phyloP scores from a whole-genome alignment of 2,888 invertebrate species.

The Drosophila seclusa region DNA sequence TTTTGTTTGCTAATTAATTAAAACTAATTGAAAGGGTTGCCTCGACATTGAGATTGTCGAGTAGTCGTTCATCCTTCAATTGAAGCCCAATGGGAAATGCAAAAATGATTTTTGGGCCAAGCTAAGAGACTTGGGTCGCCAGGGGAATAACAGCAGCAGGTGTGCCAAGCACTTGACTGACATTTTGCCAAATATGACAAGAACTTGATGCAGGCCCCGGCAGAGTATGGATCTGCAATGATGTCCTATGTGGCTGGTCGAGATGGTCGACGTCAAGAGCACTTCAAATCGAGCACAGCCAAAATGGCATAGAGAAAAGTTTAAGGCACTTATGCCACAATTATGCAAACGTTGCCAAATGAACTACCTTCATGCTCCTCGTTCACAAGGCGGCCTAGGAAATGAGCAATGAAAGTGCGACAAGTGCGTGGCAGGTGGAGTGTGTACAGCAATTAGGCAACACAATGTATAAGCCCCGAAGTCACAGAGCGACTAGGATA shows the following conservation, averaged over 20 bases:
- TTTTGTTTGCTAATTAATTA: slow-evolving; percentile 76
- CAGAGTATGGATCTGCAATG: slow-evolving; percentile 20
- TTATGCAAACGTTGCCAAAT: slow-evolving; percentile 57
- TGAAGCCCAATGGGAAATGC: slow-evolving; percentile 45
- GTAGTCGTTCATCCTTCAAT: slow-evolving; percentile 66
- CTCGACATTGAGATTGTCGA: slow-evolving; percentile 7
- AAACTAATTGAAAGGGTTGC: slow-evolving; percentile 73
- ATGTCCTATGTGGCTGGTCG: slow-evolving; percentile 3
- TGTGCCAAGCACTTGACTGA: slow-evolving; percentile 51
- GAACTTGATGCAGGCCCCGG: slow-evolving; percentile 33
- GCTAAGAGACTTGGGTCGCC: slow-evolving; percentile 13
- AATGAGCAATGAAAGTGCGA: slow-evolving; percentile 57
- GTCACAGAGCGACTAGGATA: slow-evolving; percentile 9
- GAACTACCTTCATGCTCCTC: slow-evolving; percentile 35
- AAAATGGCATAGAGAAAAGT: slow-evolving; percentile 45
- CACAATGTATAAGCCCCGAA: slow-evolving; percentile 20
- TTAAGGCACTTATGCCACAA: slow-evolving; percentile 62
- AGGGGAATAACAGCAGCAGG: slow-evolving; percentile 15
- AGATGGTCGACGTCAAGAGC: slow-evolving; percentile 15
- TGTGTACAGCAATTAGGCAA: slow-evolving; percentile 51
- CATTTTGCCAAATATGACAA: slow-evolving; percentile 58
- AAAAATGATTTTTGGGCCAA: slow-evolving; percentile 40
- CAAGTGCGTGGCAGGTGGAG: slow-evolving; percentile 44
- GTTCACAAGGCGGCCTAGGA: slow-evolving; percentile 17
- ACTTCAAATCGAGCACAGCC: slow-evolving; percentile 48